phyloP scores from a whole-genome alignment of 1,140 invertebrate genomes.

The Wiebesia pumilae region DNA sequence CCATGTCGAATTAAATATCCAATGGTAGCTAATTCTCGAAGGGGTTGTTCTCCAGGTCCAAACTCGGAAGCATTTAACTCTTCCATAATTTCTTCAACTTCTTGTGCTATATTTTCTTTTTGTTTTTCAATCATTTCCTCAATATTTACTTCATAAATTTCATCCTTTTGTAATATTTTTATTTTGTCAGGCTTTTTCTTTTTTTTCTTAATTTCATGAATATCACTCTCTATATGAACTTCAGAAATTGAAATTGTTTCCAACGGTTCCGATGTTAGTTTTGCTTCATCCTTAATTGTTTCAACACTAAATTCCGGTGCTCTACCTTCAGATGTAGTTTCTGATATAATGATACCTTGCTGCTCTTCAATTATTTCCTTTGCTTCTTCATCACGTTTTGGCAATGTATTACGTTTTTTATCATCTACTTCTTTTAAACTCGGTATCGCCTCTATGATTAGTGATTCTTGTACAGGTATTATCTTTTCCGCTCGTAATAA shows the following conservation, averaged over 20 bases:
- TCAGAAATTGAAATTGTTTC: conserved; percentile 72
- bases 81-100: conserved; percentile 85
- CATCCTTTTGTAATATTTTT: conserved; percentile 63
- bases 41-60: conserved; percentile 84
- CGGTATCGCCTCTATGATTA: conserved; percentile 78
- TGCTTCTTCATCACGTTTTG: conserved; percentile 72
- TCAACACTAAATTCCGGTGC: conserved; percentile 65
- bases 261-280: conserved; percentile 64
- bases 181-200: conserved; percentile 68
- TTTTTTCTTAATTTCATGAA: conserved; percentile 72
- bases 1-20: conserved; percentile 85
- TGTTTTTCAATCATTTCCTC: conserved; percentile 77
- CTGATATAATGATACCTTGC: conserved; percentile 76
- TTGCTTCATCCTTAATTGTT: conserved; percentile 61
- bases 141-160: conserved; percentile 73
- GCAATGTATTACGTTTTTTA: conserved; percentile 68
- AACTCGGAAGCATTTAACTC: conserved; percentile 85
- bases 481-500: conserved; percentile 72
- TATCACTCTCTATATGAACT: conserved; percentile 67
- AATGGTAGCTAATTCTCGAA: conserved; percentile 87
- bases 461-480: conserved; percentile 77
- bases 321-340: conserved; percentile 77
- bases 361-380: conserved; percentile 75
- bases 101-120: conserved; percentile 79
- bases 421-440: conserved; percentile 80